Evolutionary conservation across 1,140 invertebrate species (phyloP).

Genomic region (Pseudomyrmex concolor): DNA sequence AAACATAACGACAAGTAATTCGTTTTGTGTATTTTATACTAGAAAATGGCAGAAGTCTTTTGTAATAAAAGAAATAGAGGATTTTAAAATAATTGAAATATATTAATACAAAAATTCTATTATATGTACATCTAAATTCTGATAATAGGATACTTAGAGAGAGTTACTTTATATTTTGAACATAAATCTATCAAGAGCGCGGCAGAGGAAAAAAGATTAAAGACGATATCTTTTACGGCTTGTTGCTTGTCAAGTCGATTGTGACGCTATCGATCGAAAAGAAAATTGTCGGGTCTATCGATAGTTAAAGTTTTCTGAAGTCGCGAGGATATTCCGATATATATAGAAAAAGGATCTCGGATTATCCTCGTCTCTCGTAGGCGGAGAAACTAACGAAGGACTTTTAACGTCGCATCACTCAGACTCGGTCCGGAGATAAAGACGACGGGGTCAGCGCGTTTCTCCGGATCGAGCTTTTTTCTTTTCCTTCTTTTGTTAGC

Average conservation of each 20-base stretch:
- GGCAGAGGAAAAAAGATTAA: not conserved
- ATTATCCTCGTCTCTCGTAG: constrained; percentile 73
- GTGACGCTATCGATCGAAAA: constrained; percentile 44
- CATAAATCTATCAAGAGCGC: constrained; percentile 17
- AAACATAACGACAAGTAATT: not conserved
- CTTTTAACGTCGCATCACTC: constrained; percentile 71
- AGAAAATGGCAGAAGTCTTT: too few relatives aligned
- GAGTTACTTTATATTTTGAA: not conserved
- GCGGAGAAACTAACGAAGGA: constrained; percentile 76
- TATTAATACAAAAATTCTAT: too few relatives aligned
- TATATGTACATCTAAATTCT: too few relatives aligned
- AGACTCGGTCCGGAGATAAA: constrained; percentile 58
- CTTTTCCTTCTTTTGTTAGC: constrained; percentile 53
- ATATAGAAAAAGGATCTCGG: constrained; percentile 61
- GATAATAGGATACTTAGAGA: constrained; percentile 1
- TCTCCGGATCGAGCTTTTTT: constrained; percentile 58
- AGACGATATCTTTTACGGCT: constrained; percentile 14
- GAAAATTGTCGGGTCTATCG: constrained; percentile 47
- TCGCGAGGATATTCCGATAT: constrained; percentile 43
- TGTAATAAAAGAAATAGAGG: too few relatives aligned
- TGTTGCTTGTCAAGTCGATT: constrained; percentile 34
- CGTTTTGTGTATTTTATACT: not conserved
- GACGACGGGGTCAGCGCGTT: constrained; percentile 57
- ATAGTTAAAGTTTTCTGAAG: constrained; percentile 52
- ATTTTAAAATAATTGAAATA: too few relatives aligned